Evolutionary conservation across 2,113 vertebrate genomes (phyloP), one percentile per base, ranked within the genome.

Genomic region (Tragelaphus imberbis): DNA sequence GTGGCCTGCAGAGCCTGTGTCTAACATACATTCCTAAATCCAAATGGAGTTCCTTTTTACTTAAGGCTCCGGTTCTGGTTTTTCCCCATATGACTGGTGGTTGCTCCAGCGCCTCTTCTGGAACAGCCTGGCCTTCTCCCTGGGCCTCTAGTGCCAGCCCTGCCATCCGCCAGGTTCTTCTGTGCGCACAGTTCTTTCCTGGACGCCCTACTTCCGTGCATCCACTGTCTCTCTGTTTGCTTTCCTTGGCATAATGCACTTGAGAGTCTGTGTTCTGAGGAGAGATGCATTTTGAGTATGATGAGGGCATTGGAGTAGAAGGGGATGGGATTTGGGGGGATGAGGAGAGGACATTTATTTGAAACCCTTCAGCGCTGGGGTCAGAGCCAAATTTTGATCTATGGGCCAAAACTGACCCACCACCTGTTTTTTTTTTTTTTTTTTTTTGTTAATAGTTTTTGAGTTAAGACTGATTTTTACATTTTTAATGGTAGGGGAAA

Each of bases 401-500:
- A 1, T 27, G 55, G 81, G 25, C 51, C 47, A 63, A 6, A 68
- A 44, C 17, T 80, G 63, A 79, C 16, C 61, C 8, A 25, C 44
- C 33, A 33, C 81, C 53, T 96, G 36, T 3, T 53, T 25, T n/a
- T 16, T 61, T 16, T 12, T 16, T 61, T 16, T 12, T 61, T 61
- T 44, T 44, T 44, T 44, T 61, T 61, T 6, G 19, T 53, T 75
- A 28, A 71, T 61, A 89, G 30, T 21, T 33, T 44, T 27, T 23
- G 56, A 71, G 49, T 87, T 86, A 84, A 90, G 84, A 93, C 68
- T 90, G 68, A 21, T 56, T 91, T 96, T 92, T 82, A 84, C 30
- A 5, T 87, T 79, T 89, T 86, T 59, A 95, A 49, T 23, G 47
- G 68, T 82, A 75, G 82, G 51, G 44, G 28, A 61, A 80, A 65